These are phyloP conservation scores for Gadus chalcogrammus DNA, from an alignment of 2,113 vertebrate species.

Conservation along the genomic window DNA sequence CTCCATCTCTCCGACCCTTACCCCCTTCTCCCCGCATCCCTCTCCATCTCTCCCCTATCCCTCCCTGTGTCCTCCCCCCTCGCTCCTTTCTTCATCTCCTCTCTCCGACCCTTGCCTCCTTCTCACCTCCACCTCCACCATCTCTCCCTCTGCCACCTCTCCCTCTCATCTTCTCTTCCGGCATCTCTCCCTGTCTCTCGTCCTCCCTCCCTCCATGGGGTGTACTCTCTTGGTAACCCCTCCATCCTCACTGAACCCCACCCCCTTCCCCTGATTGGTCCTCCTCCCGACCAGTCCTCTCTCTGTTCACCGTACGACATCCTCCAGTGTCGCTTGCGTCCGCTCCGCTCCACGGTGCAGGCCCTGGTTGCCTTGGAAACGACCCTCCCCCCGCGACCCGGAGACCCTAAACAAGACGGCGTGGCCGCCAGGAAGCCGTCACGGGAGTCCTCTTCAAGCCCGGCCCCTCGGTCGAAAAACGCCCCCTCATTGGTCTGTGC, in stretches of 20 bases:
- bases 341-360: conserved; percentile 80
- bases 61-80: background rate
- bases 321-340: conserved; percentile 87
- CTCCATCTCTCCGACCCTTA: background rate
- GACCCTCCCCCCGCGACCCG: conserved; percentile 12
- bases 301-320: conserved; percentile 94
- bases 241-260: conserved; percentile 35
- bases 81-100: background rate
- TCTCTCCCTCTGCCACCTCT: background rate
- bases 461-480: conserved; percentile 39
- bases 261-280: conserved; percentile 64
- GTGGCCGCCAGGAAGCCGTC: conserved; percentile 53
- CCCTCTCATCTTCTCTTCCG: background rate
- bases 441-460: conserved; percentile 36
- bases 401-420: conserved; percentile 27
- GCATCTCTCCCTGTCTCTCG: background rate
- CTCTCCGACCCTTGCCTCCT: background rate
- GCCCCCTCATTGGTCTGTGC: conserved; percentile 75
- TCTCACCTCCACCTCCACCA: background rate
- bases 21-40: background rate
- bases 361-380: conserved; percentile 77
- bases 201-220: conserved; percentile 40
- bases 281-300: conserved; percentile 79
- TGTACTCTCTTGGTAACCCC: too few relatives aligned
- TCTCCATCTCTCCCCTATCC: too few relatives aligned